Evolutionary conservation across 2,797 vertebrate species (phyloP), one percentile per base, ranked within the genome.

Genomic region (Hoplostethus atlanticus): DNA sequence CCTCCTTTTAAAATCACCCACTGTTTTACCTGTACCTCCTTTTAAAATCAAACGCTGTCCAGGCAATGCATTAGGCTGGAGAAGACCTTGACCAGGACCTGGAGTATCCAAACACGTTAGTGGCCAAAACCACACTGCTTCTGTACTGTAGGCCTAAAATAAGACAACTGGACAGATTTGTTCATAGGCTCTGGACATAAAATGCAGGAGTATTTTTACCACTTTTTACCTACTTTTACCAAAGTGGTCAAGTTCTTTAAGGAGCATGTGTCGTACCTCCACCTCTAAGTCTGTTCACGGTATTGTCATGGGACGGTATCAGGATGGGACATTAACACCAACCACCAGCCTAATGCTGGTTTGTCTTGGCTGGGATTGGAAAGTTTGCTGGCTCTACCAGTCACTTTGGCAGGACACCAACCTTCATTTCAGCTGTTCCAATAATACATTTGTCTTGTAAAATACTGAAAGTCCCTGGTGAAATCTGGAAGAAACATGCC

Each of bases 81-180:
- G n/a, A 53, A 58, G 77, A 2, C 30, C 13, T 48, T 3, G 69
- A 53, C 2, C 15, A 55, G 21, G 59, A n/a, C 17, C 30, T 55
- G 25, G 3, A 34, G 9, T 10, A 42, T 42, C 40, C 40, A 42
- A 42, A 42, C 10, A 42, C 10, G 11, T 10, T 11, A 10, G 9
- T 42, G 3, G 42, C 42, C 42, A 44, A 13, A 40, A 44, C 13
- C 12, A 13, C 42, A 44, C 12, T 44, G 42, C 42, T 15, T 13
- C 42, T 44, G 42, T 13, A 44, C 42, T 44, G 42, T 3, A 44
- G 12, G 42, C 3, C 10, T 42, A 5, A 12, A 13, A 11, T 21
- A 11, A 10, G 6, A 2, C 9, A 10, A 10, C 40, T 42, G 40
- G 40, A 38, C 6, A 38, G 40, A 42, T 42, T 42, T 42, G 40